Evolutionary conservation across 2,888 invertebrate species (phyloP), one percentile per base, ranked within the genome.

Genomic region (Lumbricus terrestris): DNA sequence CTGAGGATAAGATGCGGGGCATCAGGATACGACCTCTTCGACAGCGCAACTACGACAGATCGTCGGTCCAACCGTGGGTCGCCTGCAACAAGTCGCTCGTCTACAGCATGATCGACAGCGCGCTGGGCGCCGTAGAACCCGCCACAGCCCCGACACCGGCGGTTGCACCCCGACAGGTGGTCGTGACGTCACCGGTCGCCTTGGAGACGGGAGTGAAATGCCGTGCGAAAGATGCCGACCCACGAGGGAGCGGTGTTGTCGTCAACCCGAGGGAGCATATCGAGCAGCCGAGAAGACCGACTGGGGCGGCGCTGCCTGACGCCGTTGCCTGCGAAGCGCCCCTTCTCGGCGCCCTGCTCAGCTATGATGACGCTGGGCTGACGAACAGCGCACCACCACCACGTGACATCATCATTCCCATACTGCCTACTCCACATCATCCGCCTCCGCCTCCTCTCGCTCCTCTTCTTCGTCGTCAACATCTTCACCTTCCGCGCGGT

Each of bases 11-110:
- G 88, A 29, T 88, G 88, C 37, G 38, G 8, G 88, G 88, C 0
- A 88, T 37, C 34, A 38, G 23, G 88, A 38, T 37, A 29, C 38
- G 88, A 13, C 88, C 35, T 13, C 34, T 88, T 29, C 23, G 88
- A n/a, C 38, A 37, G 29, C 88, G 88, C 88, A 40, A 42, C 88
- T 42, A 42, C 88, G 88, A 40, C 20, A 89, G 42, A 16, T 16
- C 42, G 23, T 82, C 42, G 40, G 88, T 40, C 33, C 90, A 91
- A 83, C 82, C 89, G 0, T 91, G 91, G 91, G 91, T 90, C 35
- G 90, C 91, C 33, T 90, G 90, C 83, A 91, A 90, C 88, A 91
- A 91, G 69, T 69, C 47, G 20, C 88, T 91, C n/a, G 90, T 91
- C 40, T 89, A 90, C 23, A 47, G 90, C 29, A 89, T 91, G 90